Evolutionary conservation across 2,113 vertebrate species (phyloP).

Genomic region (Limanda limanda): DNA sequence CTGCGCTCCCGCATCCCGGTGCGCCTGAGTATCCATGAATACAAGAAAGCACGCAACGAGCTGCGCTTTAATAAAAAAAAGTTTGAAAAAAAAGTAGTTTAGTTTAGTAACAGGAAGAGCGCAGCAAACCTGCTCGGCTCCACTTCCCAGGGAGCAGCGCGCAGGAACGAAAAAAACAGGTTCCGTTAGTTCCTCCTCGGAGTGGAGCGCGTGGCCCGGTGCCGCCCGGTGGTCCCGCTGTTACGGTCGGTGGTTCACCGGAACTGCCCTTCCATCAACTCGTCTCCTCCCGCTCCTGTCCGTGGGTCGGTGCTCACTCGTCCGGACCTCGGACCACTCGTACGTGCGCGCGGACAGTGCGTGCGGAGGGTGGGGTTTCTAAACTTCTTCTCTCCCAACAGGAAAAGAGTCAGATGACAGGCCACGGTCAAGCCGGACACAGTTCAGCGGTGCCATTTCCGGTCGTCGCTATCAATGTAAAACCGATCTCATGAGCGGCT

Average conservation of each 20-base stretch:
- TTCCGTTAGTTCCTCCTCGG: conserved; percentile 34
- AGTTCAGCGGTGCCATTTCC: neutral
- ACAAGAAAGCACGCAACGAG: neutral
- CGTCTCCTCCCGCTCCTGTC: conserved; percentile 24
- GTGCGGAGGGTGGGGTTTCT: conserved; percentile 78
- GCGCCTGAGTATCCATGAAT: conserved; percentile 49
- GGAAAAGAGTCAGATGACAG: conserved; percentile 83
- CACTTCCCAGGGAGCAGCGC: conserved; percentile 38
- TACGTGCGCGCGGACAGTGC: conserved; percentile 65
- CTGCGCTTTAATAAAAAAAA: neutral
- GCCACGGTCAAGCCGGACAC: neutral
- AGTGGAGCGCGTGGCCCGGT: conserved; percentile 21
- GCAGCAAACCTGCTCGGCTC: conserved; percentile 47
- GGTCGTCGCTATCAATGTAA: conserved; percentile 43
- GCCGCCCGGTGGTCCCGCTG: neutral
- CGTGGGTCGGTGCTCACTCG: conserved; percentile 40
- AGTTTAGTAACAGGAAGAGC: conserved; percentile 73
- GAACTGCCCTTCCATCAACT: conserved; percentile 28
- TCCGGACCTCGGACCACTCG: conserved; percentile 68
- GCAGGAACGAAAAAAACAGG: conserved; percentile 12
- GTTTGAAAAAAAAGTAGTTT: conserved; percentile 25
- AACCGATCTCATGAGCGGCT: neutral
- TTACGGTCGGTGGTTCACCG: conserved; percentile 34
- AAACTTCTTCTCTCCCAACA: conserved; percentile 73
- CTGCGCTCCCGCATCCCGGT: conserved; percentile 37